Conservation (phyloP, 2,797 vertebrate species). For the Kryptopterus vitreolus region DNA sequence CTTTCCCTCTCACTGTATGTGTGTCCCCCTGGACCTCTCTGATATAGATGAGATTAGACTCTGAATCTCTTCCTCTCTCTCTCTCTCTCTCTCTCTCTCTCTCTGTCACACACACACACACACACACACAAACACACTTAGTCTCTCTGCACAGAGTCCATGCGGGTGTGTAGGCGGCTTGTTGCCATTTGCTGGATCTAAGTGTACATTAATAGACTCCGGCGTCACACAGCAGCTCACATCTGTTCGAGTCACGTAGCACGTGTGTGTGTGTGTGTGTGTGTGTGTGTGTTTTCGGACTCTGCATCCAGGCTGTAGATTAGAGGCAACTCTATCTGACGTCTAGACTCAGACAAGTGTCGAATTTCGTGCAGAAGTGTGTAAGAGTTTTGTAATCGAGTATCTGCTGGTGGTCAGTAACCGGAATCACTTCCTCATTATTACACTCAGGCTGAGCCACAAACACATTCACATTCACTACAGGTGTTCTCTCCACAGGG, state of each 20-base stretch:
- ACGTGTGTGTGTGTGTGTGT: no score
- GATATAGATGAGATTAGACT: not conserved
- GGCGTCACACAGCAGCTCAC: not conserved
- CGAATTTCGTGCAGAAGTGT: not conserved
- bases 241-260: not conserved
- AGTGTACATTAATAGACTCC: not conserved
- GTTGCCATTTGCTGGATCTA: not conserved
- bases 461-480: not conserved
- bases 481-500: not conserved
- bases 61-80: not conserved
- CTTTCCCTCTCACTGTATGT: no score
- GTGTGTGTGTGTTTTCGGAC: not conserved
- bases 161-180: conserved; percentile 10
- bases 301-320: not conserved
- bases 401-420: not conserved
- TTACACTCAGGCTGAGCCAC: not conserved
- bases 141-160: not conserved
- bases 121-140: conserved; percentile 5
- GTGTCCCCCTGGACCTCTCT: not conserved
- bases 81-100: not conserved
- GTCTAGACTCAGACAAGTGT: not conserved
- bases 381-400: not conserved
- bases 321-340: not conserved
- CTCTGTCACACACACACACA: not conserved
- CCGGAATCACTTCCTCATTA: no score